phyloP scores from a whole-genome alignment of 2,797 vertebrate genomes.

The Aldrovandia affinis region DNA sequence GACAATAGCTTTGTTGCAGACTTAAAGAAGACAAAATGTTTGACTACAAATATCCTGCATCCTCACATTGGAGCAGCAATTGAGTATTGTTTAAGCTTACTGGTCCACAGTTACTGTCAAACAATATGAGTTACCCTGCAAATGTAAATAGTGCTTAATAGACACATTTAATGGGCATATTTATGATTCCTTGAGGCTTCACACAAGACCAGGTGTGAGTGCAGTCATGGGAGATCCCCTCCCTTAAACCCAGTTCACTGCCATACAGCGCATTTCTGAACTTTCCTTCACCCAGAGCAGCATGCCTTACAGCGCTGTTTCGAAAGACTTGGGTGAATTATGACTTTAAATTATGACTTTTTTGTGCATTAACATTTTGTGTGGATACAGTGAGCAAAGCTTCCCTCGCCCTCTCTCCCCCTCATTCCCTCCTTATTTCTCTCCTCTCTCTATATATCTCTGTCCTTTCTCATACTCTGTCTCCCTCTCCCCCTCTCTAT shows the following conservation, averaged over 20 bases:
- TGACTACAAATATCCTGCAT: too few relatives aligned
- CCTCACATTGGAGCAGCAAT: too few relatives aligned
- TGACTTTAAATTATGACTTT: too few relatives aligned
- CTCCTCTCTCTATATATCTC: background rate
- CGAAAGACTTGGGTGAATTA: constrained; percentile 38
- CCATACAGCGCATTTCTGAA: constrained; percentile 60
- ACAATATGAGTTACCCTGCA: too few relatives aligned
- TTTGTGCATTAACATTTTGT: constrained; percentile 38
- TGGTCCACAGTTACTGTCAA: too few relatives aligned
- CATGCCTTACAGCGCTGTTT: constrained; percentile 62
- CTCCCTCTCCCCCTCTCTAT: too few relatives aligned
- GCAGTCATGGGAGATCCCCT: background rate
- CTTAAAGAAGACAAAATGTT: too few relatives aligned
- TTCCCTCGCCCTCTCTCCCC: background rate
- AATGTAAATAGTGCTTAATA: too few relatives aligned
- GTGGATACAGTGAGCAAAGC: constrained; percentile 29
- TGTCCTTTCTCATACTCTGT: too few relatives aligned
- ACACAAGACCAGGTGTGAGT: background rate
- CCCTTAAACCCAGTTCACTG: background rate
- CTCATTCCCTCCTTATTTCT: background rate
- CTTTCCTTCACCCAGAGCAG: constrained; percentile 66
- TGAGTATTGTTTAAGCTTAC: too few relatives aligned
- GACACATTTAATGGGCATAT: background rate
- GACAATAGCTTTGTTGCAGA: too few relatives aligned
- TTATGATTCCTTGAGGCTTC: background rate